Conservation (phyloP, 2,888 invertebrate species). For the Achlya flavicornis region DNA sequence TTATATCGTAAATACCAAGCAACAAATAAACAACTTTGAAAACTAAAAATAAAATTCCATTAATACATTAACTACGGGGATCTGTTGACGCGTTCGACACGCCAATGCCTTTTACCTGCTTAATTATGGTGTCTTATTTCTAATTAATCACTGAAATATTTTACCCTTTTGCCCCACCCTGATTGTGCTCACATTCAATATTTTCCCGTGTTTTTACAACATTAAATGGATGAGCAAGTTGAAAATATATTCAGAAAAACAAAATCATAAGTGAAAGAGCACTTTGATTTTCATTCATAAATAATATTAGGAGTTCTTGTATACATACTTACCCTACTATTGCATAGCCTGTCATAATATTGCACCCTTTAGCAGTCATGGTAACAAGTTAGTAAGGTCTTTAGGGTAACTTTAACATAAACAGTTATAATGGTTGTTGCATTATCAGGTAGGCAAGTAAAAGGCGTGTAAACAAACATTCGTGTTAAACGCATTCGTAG, state of each 20-base stretch:
- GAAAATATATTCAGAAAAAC: too few species aligned
- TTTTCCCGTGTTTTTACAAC: not conserved
- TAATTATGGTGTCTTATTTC: not conserved
- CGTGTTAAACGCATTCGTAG: not conserved
- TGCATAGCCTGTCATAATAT: too few species aligned
- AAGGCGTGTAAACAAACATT: not conserved
- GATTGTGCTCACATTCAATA: not conserved
- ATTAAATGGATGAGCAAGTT: not conserved
- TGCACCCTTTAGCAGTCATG: too few species aligned
- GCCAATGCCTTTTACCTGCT: slow-evolving; percentile 1
- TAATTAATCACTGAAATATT: not conserved
- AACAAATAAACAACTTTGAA: not conserved
- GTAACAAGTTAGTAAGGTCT: too few species aligned
- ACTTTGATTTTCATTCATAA: too few species aligned
- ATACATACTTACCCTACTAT: too few species aligned
- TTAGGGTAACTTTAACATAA: too few species aligned
- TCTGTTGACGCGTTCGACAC: not conserved
- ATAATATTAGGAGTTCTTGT: too few species aligned
- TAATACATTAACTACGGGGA: not conserved
- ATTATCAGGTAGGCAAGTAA: not conserved
- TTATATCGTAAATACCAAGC: not conserved
- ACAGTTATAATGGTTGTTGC: not conserved
- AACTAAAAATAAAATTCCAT: not conserved
- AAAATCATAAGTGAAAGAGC: too few species aligned
- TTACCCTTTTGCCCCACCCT: not conserved